Evolutionary conservation across 2,888 invertebrate species (phyloP).

Genomic region (Philhelius pedissequus): DNA sequence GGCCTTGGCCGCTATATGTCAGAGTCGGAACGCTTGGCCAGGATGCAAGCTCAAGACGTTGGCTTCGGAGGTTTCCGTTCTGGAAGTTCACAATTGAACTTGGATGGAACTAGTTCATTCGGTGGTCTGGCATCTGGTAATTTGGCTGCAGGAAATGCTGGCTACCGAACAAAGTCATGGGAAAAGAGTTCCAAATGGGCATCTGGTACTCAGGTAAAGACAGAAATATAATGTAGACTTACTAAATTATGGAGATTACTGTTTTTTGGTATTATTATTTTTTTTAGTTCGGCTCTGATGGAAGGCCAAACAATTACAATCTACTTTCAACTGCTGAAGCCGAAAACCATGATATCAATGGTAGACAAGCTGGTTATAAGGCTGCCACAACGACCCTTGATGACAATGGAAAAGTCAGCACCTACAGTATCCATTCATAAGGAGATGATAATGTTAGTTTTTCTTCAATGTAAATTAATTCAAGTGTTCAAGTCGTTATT

Average conservation of each 20-base stretch:
- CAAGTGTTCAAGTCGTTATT: background rate
- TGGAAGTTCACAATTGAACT: slow-evolving; percentile 71
- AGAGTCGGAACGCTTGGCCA: slow-evolving; percentile 76
- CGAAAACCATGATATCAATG: slow-evolving; percentile 80
- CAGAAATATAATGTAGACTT: background rate
- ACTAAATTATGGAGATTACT: background rate
- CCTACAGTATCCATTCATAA: slow-evolving; percentile 80
- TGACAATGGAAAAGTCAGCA: slow-evolving; percentile 83
- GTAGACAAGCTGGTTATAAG: slow-evolving; percentile 80
- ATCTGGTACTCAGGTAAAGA: slow-evolving; percentile 76
- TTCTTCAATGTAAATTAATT: background rate
- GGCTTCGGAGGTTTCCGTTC: slow-evolving; percentile 70
- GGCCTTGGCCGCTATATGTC: slow-evolving; percentile 73
- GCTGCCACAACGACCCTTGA: slow-evolving; percentile 82
- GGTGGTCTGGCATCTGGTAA: slow-evolving; percentile 2
- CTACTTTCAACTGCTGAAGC: slow-evolving; percentile 78
- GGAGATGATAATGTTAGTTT: background rate
- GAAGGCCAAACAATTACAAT: slow-evolving; percentile 76
- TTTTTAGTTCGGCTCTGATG: slow-evolving; percentile 75
- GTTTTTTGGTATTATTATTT: background rate
- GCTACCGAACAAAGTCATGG: slow-evolving; percentile 76
- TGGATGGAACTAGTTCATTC: slow-evolving; percentile 50
- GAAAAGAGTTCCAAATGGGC: slow-evolving; percentile 79
- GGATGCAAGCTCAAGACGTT: slow-evolving; percentile 73
- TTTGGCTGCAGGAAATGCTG: slow-evolving; percentile 60